Evolutionary conservation across 1,140 invertebrate species (phyloP).

Genomic region (Acromyrmex echinatior): DNA sequence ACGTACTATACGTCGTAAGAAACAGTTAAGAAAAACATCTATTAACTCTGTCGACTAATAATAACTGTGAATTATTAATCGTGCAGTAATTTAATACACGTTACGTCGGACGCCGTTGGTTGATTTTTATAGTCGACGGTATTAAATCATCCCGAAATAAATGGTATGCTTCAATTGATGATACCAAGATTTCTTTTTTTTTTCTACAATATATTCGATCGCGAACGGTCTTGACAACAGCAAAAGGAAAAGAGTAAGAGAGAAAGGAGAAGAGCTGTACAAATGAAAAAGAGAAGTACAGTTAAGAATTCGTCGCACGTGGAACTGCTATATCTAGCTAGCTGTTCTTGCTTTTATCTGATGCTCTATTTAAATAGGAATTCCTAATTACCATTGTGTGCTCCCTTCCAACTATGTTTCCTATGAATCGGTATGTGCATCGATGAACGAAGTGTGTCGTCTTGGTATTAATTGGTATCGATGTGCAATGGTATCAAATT

Average conservation of each 20-base stretch:
- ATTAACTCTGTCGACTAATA: slow-evolving; percentile 8
- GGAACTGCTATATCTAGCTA: slow-evolving; percentile 75
- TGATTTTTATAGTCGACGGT: background rate
- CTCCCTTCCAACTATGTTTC: slow-evolving; percentile 59
- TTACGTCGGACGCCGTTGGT: background rate
- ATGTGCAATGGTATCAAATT: background rate
- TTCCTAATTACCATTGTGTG: slow-evolving; percentile 81
- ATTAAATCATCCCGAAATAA: slow-evolving; percentile 41
- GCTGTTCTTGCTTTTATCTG: slow-evolving; percentile 80
- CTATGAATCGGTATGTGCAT: slow-evolving; percentile 33
- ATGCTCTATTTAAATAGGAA: slow-evolving; percentile 83
- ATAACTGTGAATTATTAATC: slow-evolving; percentile 41
- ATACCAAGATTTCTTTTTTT: background rate
- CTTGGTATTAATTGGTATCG: background rate
- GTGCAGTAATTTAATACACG: slow-evolving; percentile 14
- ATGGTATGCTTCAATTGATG: slow-evolving; percentile 8
- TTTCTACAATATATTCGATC: background rate
- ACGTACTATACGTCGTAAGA: slow-evolving; percentile 1
- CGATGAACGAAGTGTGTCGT: slow-evolving; percentile 12
- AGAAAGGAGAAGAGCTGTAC: slow-evolving; percentile 2
- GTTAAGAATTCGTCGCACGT: slow-evolving; percentile 82
- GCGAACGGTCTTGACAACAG: background rate
- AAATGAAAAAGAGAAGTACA: slow-evolving; percentile 71
- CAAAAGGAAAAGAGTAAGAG: slow-evolving; percentile 24
- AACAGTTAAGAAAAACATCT: slow-evolving; percentile 17